Percentiles rank a stretch among this genome's conserved stretches.
Conservation (phyloP, 1,140 invertebrate species). For the Bursaphelenchus mucronatus region DNA sequence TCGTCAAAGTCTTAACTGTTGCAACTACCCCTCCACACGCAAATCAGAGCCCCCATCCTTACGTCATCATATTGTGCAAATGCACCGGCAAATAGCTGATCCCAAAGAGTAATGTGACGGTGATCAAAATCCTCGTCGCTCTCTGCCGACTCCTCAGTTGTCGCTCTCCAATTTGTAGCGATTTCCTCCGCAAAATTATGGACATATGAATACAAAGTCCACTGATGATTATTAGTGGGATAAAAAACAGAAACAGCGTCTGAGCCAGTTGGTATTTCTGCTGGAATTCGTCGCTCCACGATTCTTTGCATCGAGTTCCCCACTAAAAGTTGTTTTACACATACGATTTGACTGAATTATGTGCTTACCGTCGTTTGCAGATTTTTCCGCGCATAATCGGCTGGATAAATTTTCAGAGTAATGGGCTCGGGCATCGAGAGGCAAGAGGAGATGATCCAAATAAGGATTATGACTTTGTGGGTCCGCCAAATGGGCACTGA, state of each 20-base stretch:
- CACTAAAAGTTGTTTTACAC: slow-evolving; percentile 44
- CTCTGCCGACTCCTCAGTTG: slow-evolving; percentile 49
- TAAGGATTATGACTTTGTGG: slow-evolving; percentile 40
- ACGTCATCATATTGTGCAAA: slow-evolving; percentile 52
- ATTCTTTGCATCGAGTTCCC: slow-evolving; percentile 51
- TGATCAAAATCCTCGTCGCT: slow-evolving; percentile 53
- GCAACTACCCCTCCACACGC: too few relatives aligned
- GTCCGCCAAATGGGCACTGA: slow-evolving; percentile 47
- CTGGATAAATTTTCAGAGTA: slow-evolving; percentile 49
- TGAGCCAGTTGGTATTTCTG: slow-evolving; percentile 54
- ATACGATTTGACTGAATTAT: slow-evolving; percentile 16
- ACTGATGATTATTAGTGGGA: slow-evolving; percentile 47
- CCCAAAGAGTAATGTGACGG: slow-evolving; percentile 52
- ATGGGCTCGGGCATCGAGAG: slow-evolving; percentile 54
- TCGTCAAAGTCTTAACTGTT: too few relatives aligned
- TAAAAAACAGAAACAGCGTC: slow-evolving; percentile 50
- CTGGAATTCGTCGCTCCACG: slow-evolving; percentile 51
- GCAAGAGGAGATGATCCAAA: slow-evolving; percentile 48
- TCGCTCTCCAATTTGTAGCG: slow-evolving; percentile 45
- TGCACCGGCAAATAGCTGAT: slow-evolving; percentile 56
- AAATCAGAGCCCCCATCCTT: background rate
- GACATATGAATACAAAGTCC: slow-evolving; percentile 54
- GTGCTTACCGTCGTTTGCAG: slow-evolving; percentile 35
- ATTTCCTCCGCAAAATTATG: slow-evolving; percentile 42
- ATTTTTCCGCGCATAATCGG: slow-evolving; percentile 45